Conservation (phyloP, 2,797 vertebrate species). For the Galago senegalensis region DNA sequence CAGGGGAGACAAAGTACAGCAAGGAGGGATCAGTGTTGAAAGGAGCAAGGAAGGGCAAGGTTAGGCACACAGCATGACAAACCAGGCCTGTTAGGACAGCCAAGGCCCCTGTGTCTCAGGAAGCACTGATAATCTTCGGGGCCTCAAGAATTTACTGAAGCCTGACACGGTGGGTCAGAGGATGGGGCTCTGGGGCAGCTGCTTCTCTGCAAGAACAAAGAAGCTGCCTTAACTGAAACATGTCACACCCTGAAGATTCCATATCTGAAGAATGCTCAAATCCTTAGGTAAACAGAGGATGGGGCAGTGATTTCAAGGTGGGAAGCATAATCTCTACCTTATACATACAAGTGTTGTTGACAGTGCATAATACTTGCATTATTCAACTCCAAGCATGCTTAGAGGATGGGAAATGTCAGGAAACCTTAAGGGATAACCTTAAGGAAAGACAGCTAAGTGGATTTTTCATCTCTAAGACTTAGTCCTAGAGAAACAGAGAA, state of each 20-base stretch:
- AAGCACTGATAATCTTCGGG: background rate
- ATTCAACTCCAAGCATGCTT: background rate
- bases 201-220: background rate
- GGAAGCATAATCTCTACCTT: background rate
- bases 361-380: background rate
- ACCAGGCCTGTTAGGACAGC: constrained; percentile 71
- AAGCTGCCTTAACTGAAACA: background rate
- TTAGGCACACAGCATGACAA: constrained; percentile 71
- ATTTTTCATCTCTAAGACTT: constrained; percentile 4
- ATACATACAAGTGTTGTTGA: background rate
- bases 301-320: background rate
- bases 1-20: constrained; percentile 84
- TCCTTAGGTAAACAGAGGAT: background rate
- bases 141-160: no score
- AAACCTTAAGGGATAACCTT: background rate
- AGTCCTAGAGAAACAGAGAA: background rate
- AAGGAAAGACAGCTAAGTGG: background rate
- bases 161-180: background rate
- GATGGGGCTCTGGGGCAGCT: no score
- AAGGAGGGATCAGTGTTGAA: constrained; percentile 71
- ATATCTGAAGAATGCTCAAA: background rate
- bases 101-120: background rate
- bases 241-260: background rate
- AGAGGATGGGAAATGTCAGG: background rate
- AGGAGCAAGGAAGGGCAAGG: background rate